phyloP scores from a whole-genome alignment of 1,140 invertebrate genomes.

The Conus betulinus region DNA sequence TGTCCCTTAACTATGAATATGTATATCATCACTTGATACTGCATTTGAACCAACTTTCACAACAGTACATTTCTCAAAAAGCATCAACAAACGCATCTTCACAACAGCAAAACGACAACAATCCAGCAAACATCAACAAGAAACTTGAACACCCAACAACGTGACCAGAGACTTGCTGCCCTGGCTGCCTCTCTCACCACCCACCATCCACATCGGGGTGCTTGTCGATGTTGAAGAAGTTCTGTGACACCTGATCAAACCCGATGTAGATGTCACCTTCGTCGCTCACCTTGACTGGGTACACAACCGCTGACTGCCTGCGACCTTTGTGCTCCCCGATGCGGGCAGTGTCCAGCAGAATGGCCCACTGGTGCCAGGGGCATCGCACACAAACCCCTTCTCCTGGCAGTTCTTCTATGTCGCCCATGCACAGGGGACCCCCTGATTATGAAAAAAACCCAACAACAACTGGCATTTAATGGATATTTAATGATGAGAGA shows the following conservation, averaged over 20 bases:
- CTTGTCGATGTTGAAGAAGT: conserved; percentile 51
- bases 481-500: too few species aligned
- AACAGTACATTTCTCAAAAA: too few species aligned
- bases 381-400: conserved; percentile 63
- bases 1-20: too few species aligned
- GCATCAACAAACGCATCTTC: too few species aligned
- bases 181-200: too few species aligned
- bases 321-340: conserved; percentile 43
- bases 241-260: conserved; percentile 56
- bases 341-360: conserved; percentile 61
- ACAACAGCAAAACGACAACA: too few species aligned
- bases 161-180: too few species aligned
- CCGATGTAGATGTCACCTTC: conserved; percentile 55
- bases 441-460: conserved; percentile 39
- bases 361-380: conserved; percentile 69
- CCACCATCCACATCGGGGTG: neutral
- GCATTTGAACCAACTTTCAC: too few species aligned
- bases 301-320: conserved; percentile 39
- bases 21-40: too few species aligned
- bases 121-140: too few species aligned
- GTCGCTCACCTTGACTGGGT: conserved; percentile 48
- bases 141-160: too few species aligned
- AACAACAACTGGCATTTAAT: too few species aligned
- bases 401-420: conserved; percentile 65
- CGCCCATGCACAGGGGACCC: conserved; percentile 68